Base-by-base conservation (phyloP, 2,797 vertebrate species). In the Sebastes diploproa region DNA sequence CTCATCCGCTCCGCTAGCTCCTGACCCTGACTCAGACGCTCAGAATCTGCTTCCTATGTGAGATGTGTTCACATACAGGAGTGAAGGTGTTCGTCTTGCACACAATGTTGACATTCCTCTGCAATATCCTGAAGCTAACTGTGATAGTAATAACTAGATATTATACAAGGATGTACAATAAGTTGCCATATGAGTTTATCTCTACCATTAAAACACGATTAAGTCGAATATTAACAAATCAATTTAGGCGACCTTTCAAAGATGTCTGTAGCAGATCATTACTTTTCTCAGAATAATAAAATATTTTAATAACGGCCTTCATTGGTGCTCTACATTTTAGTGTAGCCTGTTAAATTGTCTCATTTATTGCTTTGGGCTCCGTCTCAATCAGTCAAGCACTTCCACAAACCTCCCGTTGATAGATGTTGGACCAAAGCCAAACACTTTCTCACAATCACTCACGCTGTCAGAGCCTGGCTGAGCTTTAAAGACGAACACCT, bases 31-130 rank as follows among this genome's bases (percentile, higher is more conserved):
- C 87, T 78, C 61, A 83, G 82, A 90, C 64, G 0, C 68, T 86
- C 72, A 92, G 90, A 94, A 94, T 94, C 83, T 94, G 85, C 78
- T 80, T 86, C 78, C 88, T 86, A 85, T 80, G 89, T 90, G 93
- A 88, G 90, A 94, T 88, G 80, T 89, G 84, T 91, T 91, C 90
- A 50, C 91, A 85, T n/a, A n/a, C 61, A 79, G 82, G 74, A 22
- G 83, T 22, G 85, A 91, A 84, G 70, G 77, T 75, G 79, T 85
- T 85, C 11, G 32, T 81, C 78, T 38, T 61, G 46, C 60, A 20
- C 60, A 18, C 67, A 32, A 23, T 30, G 67, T 70, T 69, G 42
- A 78, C 72, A 60, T 46, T 30, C 4, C 25, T 27, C 69, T 22
- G 70, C 18, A 59, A 30, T 3, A 55, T 59, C 55, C 32, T 52